Evolutionary conservation across 2,797 vertebrate species (phyloP).

Genomic region (Acridotheres tristis): DNA sequence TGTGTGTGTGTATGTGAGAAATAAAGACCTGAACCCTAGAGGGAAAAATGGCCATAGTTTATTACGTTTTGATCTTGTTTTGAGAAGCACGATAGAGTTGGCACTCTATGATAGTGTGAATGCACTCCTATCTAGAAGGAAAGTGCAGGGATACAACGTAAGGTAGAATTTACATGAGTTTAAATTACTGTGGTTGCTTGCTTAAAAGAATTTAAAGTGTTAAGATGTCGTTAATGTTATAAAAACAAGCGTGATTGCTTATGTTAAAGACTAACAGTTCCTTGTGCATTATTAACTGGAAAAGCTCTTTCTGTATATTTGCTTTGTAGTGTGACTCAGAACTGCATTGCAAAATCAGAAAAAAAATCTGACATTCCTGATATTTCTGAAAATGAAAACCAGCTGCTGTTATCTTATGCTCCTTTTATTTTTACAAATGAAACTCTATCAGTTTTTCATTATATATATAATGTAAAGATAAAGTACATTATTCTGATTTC

Average conservation of each 20-base stretch:
- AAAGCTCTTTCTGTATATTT: not conserved
- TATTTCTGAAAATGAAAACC: not conserved
- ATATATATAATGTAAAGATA: not conserved
- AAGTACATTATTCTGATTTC: not conserved
- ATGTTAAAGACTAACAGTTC: not conserved
- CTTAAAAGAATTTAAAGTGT: not conserved
- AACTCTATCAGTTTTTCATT: not conserved
- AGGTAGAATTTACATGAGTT: not conserved
- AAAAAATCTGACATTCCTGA: not conserved
- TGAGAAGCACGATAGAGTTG: not conserved
- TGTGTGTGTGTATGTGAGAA: not conserved
- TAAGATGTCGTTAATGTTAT: not conserved
- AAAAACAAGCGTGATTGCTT: not conserved
- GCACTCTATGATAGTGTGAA: not conserved
- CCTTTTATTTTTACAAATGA: not conserved
- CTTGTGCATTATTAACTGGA: not conserved
- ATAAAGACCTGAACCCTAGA: not conserved
- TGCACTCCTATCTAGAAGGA: not conserved
- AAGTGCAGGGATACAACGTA: not conserved
- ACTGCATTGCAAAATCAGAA: not conserved
- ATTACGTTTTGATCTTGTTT: not conserved
- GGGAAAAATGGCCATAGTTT: not conserved
- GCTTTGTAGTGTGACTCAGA: constrained; percentile 1
- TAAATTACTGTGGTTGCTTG: not conserved
- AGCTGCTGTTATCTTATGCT: not conserved